Conservation (phyloP, 2,797 vertebrate species). For the Lithobates sylvaticus region DNA sequence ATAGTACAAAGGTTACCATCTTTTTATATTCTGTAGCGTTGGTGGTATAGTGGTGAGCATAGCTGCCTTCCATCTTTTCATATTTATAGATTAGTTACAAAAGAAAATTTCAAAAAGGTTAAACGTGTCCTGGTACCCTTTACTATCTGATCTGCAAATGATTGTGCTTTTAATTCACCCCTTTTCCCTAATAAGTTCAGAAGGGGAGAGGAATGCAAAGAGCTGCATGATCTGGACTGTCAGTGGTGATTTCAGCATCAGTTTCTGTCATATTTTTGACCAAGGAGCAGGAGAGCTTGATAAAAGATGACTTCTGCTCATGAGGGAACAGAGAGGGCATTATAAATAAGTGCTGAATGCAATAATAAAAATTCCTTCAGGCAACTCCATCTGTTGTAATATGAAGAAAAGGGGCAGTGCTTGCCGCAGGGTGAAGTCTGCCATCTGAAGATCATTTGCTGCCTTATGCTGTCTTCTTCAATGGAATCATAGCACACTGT, state of each 20-base stretch:
- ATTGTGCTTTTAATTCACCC: neutral
- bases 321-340: constrained; percentile 37
- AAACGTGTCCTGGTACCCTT: neutral
- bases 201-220: neutral
- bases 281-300: constrained; percentile 13
- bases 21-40: neutral
- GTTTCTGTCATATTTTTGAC: constrained; percentile 3
- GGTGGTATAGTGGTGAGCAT: too few relatives aligned
- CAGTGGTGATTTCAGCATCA: neutral
- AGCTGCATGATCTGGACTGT: neutral
- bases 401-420: constrained; percentile 41
- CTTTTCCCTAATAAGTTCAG: neutral
- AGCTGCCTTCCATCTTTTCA: neutral
- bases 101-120: neutral
- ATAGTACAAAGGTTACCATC: neutral
- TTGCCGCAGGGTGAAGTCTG: constrained; percentile 51
- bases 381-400: constrained; percentile 54
- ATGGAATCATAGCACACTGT: constrained; percentile 15
- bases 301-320: constrained; percentile 29
- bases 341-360: constrained; percentile 56
- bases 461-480: constrained; percentile 51
- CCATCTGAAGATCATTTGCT: constrained; percentile 61
- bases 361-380: constrained; percentile 50
- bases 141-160: neutral
- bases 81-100: neutral